These are phyloP conservation scores for Lutjanus campechanus DNA, from an alignment of 2,797 vertebrate genomes.

Conservation along the genomic window DNA sequence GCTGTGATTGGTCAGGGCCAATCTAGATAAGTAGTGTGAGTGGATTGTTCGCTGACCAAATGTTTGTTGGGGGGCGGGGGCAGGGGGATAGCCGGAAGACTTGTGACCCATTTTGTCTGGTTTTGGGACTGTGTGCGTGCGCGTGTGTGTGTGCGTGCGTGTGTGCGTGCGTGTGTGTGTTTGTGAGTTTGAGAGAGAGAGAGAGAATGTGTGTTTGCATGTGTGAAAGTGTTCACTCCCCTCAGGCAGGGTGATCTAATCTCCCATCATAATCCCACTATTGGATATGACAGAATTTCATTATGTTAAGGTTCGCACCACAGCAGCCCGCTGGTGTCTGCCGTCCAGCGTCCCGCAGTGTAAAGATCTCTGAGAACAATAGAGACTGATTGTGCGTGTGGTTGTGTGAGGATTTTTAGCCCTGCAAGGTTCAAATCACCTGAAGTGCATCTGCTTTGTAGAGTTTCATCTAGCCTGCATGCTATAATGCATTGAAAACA, in stretches of 20 bases:
- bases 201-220: conserved; percentile 14
- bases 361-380: conserved; percentile 32
- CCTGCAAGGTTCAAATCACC: conserved; percentile 31
- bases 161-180: conserved; percentile 7
- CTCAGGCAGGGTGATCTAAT: conserved; percentile 78
- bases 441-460: conserved; percentile 3
- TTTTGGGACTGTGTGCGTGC: conserved; percentile 46
- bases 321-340: conserved; percentile 33
- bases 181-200: not conserved
- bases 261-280: conserved; percentile 77
- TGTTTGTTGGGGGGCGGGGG: conserved; percentile 39
- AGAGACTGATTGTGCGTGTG: conserved; percentile 5
- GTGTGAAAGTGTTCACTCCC: conserved; percentile 66
- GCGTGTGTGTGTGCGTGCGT: not conserved
- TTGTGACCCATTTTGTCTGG: conserved; percentile 79
- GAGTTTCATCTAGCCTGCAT: not conserved
- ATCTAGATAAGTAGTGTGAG: conserved; percentile 65
- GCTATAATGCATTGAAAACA: not conserved
- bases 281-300: conserved; percentile 78
- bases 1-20: conserved; percentile 69
- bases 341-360: conserved; percentile 2
- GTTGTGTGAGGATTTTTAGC: conserved; percentile 18
- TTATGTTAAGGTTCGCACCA: conserved; percentile 66
- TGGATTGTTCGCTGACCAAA: conserved; percentile 71
- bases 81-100: conserved; percentile 56